Base-by-base conservation (phyloP, 2,113 vertebrate species). In the Meles meles region DNA sequence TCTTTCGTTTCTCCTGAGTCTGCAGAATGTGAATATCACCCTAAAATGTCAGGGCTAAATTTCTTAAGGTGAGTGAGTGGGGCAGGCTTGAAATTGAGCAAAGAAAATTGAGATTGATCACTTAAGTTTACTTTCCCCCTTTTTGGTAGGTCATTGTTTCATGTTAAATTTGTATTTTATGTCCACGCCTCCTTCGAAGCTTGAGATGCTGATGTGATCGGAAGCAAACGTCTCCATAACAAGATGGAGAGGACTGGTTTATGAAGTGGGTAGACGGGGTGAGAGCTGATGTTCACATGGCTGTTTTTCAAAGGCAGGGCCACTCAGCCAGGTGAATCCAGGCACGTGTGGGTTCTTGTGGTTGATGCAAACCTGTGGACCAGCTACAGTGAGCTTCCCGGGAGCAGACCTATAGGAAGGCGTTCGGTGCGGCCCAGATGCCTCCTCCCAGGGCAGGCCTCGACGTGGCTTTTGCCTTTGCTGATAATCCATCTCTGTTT, bases 341-440 rank as follows among this genome's bases (percentile, higher is more conserved):
- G 71, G n/a, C 34, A 0, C 13, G 3, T 5, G 27, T 72, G 61
- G n/a, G 6, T 34, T 47, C 92, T 69, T 67, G 18, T 0, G 6
- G 17, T 3, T 4, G 7, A 2, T 29, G 49, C 11, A 39, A 3
- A 3, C 20, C 37, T 23, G 63, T 2, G n/a, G 39, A 1, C 42
- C 39, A 14, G 57, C 76, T 42, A n/a, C 21, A 3, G 17, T 0
- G 6, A n/a, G 52, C 2, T 0, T 31, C 39, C 12, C 0, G 1
- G 2, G 42, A 37, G 72, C 15, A 17, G 61, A 42, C 31, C 5
- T 1, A 0, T 67, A 29, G 57, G 63, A 15, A 57, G 67, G 37
- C 1, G 37, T 77, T 37, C 0, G 4, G 25, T 6, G 37, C 0
- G 1, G 25, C 59, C 1, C 7, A 0, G 13, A 14, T 55, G 25